Evolutionary conservation across 2,888 invertebrate species (phyloP).

Genomic region (Macrosiphum euphorbiae): DNA sequence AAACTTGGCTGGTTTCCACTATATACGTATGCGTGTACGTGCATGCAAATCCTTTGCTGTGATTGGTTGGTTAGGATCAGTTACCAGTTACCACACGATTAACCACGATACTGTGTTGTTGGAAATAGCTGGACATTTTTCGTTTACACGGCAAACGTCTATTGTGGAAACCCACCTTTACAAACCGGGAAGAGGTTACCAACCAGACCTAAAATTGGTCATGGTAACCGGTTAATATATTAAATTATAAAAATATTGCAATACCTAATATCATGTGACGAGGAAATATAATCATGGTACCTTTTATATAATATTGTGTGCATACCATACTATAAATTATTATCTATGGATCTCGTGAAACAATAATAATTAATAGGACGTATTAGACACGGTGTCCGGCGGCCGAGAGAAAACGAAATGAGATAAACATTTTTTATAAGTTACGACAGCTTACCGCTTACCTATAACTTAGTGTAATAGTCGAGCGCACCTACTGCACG

Average conservation of each 20-base stretch:
- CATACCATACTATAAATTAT: neutral
- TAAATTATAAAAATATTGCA: neutral
- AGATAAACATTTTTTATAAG: neutral
- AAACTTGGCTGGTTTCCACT: too few relatives aligned
- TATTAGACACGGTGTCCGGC: neutral
- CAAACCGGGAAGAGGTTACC: too few relatives aligned
- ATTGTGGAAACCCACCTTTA: too few relatives aligned
- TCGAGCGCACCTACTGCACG: neutral
- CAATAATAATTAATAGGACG: neutral
- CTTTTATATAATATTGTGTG: neutral
- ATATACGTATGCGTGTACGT: too few relatives aligned
- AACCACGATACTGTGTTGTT: too few relatives aligned
- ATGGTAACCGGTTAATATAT: too few relatives aligned
- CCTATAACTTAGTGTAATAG: neutral
- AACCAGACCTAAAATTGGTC: too few relatives aligned
- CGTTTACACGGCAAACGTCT: too few relatives aligned
- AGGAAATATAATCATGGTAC: neutral
- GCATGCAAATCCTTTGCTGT: too few relatives aligned
- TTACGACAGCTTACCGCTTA: neutral
- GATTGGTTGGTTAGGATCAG: too few relatives aligned
- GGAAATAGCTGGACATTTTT: too few relatives aligned
- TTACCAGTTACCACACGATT: too few relatives aligned
- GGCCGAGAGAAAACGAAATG: neutral
- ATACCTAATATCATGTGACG: neutral
- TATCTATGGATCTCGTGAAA: neutral